Evolutionary conservation across 1,140 invertebrate species (phyloP).

Genomic region (Ceratosolen fusciceps): DNA sequence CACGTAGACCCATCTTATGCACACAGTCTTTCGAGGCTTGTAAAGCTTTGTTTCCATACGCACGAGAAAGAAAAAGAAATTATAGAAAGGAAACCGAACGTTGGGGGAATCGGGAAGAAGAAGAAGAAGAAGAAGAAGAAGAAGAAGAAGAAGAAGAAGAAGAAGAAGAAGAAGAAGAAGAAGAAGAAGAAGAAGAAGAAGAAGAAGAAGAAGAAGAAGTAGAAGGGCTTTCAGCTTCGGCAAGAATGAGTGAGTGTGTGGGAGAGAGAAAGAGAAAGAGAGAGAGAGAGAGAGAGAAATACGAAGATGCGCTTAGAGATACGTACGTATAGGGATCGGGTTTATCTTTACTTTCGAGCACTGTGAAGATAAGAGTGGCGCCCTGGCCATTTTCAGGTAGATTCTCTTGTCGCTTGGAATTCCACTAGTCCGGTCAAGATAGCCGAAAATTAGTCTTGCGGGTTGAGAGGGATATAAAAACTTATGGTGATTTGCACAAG

Average conservation of each 20-base stretch:
- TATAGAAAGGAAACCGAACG: not conserved
- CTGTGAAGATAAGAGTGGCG: constrained; percentile 63
- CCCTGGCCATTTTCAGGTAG: constrained; percentile 59
- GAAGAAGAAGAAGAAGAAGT: not conserved
- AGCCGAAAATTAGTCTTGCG: constrained; percentile 52
- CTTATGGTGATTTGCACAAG: constrained; percentile 7
- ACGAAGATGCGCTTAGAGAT: constrained; percentile 25
- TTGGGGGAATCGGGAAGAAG: not conserved
- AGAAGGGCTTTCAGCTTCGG: not conserved
- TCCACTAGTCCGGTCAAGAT: constrained; percentile 46
- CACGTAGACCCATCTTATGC: not conserved
- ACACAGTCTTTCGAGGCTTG: constrained; percentile 11
- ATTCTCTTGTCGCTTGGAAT: constrained; percentile 26
- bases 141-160: constrained; percentile 22
- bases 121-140: constrained; percentile 25
- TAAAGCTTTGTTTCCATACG: constrained; percentile 18
- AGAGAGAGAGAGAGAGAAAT: constrained; percentile 11
- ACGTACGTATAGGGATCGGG: constrained; percentile 54
- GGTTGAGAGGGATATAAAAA: too few species aligned
- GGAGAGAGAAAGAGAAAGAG: constrained; percentile 23
- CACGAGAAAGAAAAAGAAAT: constrained; percentile 14
- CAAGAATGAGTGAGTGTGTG: not conserved
- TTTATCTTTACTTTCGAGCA: constrained; percentile 62
- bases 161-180: constrained; percentile 10
- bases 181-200: not conserved